Percentiles rank a stretch among this genome's conserved stretches.
Evolutionary conservation across 2,113 vertebrate genomes (phyloP).

Genomic region (Ursus arctos): DNA sequence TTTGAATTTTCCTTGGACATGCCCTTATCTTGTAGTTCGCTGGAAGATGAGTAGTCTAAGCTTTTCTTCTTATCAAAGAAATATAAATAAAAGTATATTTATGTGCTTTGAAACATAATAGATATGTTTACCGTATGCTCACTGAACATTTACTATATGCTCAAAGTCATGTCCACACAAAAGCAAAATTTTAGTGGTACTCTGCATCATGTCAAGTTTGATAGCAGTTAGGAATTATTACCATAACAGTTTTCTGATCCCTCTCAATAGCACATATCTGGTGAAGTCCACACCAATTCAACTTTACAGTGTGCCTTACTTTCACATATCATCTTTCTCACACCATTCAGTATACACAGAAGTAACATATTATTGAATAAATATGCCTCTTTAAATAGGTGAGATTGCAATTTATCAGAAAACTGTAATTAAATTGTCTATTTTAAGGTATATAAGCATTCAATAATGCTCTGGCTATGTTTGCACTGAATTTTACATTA

Average conservation of each 20-base stretch:
- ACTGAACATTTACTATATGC: background rate
- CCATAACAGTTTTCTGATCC: background rate
- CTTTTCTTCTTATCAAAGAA: slow-evolving; percentile 60
- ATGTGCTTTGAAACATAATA: background rate
- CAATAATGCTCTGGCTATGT: background rate
- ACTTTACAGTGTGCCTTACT: background rate
- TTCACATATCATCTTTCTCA: background rate
- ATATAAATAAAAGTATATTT: slow-evolving; percentile 24
- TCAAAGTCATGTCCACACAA: background rate
- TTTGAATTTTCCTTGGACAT: slow-evolving; percentile 59
- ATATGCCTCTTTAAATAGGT: background rate
- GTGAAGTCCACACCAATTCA: background rate
- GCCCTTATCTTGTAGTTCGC: slow-evolving; percentile 18
- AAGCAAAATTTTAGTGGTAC: background rate
- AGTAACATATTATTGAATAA: background rate
- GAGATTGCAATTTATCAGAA: background rate
- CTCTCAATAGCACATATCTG: background rate
- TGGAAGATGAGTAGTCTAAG: slow-evolving; percentile 67
- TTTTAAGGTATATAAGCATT: background rate
- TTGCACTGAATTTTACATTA: background rate
- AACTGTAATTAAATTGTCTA: background rate
- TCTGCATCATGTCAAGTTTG: background rate
- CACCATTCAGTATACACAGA: background rate
- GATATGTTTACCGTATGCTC: background rate
- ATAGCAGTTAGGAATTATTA: background rate